Conservation (phyloP, 2,113 vertebrate species). For the Motacilla alba region DNA sequence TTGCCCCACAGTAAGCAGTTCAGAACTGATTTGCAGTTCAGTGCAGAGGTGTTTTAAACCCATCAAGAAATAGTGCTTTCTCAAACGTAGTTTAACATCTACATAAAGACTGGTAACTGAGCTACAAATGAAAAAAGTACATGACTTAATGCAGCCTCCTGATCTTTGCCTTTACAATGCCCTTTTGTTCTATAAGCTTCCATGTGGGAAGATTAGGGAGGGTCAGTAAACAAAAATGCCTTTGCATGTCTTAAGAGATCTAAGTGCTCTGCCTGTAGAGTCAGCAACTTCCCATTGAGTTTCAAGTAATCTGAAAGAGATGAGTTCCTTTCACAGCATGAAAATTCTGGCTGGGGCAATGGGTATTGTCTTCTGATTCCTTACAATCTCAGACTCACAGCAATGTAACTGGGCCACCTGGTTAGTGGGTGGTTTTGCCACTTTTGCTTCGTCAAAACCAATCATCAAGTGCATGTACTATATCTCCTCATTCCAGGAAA, state of each 20-base stretch:
- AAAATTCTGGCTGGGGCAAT: not conserved
- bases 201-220: slow-evolving; percentile 30
- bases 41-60: not conserved
- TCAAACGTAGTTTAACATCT: not conserved
- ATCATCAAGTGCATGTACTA: not conserved
- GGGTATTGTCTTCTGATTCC: slow-evolving; percentile 24
- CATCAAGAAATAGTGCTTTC: not conserved
- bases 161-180: slow-evolving; percentile 51
- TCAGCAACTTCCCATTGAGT: slow-evolving; percentile 46
- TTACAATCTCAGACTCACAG: not conserved
- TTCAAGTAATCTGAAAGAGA: slow-evolving; percentile 31
- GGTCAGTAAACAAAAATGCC: slow-evolving; percentile 40
- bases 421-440: not conserved
- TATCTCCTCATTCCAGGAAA: not conserved
- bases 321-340: slow-evolving; percentile 30
- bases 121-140: not conserved
- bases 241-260: slow-evolving; percentile 32
- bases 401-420: not conserved
- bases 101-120: not conserved
- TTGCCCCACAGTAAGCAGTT: not conserved
- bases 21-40: not conserved
- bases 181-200: slow-evolving; percentile 55
- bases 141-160: slow-evolving; percentile 20
- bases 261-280: slow-evolving; percentile 22
- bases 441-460: not conserved